Conservation (phyloP, 2,888 invertebrate genomes). For the Zele albiditarsus region DNA sequence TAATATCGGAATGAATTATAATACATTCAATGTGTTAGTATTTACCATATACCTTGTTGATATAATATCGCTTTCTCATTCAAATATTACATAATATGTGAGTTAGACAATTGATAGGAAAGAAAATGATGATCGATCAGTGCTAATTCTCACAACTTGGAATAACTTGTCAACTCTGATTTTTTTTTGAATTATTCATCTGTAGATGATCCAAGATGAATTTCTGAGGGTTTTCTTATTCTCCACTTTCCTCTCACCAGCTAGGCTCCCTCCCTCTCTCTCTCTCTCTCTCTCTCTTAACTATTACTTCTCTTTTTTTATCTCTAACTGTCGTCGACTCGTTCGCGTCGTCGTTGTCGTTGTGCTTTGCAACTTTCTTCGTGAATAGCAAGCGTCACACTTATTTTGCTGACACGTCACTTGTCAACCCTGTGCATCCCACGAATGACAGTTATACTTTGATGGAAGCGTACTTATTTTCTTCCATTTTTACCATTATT, state of each 20-base stretch:
- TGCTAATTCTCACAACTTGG: slow-evolving; percentile 7
- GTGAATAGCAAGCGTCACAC: slow-evolving; percentile 47
- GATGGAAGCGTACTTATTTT: slow-evolving; percentile 14
- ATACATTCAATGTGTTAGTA: no score
- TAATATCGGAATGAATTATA: no score
- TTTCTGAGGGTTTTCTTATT: slow-evolving; percentile 35
- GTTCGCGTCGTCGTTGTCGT: slow-evolving; percentile 29
- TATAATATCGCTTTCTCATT: no score
- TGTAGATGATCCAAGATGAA: slow-evolving; percentile 49
- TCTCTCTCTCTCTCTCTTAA: slow-evolving; percentile 3
- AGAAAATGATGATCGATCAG: neutral
- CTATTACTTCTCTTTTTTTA: slow-evolving; percentile 29
- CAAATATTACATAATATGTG: no score
- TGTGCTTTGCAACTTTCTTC: slow-evolving; percentile 31
- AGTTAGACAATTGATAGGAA: neutral
- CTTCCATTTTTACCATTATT: neutral
- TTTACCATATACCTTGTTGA: no score
- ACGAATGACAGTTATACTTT: slow-evolving; percentile 19
- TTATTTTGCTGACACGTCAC: slow-evolving; percentile 48
- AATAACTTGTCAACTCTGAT: slow-evolving; percentile 44
- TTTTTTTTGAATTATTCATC: slow-evolving; percentile 59
- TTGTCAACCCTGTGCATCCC: slow-evolving; percentile 44
- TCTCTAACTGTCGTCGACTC: slow-evolving; percentile 29
- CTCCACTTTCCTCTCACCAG: neutral
- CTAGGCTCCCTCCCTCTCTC: slow-evolving; percentile 12